Conservation (phyloP, 2,888 invertebrate genomes). For the Microctonus hyperodae region DNA sequence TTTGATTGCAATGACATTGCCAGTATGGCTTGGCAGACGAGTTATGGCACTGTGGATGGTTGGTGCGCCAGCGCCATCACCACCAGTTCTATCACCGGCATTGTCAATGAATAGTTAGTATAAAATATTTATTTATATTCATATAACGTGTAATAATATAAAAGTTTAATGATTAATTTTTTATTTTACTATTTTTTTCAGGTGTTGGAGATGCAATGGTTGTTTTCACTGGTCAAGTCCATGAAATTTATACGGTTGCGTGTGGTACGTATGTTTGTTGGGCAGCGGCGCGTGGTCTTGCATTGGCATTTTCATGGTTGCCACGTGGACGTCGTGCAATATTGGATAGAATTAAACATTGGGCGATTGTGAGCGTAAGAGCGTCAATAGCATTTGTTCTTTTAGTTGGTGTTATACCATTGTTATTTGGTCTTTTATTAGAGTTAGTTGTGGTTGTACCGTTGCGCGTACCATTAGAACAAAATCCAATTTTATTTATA, state of each 20-base stretch:
- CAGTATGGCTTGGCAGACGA: slow-evolving; percentile 88
- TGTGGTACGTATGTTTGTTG: slow-evolving; percentile 95
- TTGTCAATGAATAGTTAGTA: slow-evolving; percentile 50
- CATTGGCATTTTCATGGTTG: slow-evolving; percentile 85
- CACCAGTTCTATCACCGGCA: slow-evolving; percentile 55
- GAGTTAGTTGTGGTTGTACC: slow-evolving; percentile 94
- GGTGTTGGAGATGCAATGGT: slow-evolving; percentile 48
- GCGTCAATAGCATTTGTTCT: slow-evolving; percentile 78
- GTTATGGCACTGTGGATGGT: slow-evolving; percentile 88
- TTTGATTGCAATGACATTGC: slow-evolving; percentile 84
- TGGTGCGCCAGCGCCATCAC: slow-evolving; percentile 64
- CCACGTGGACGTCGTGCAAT: slow-evolving; percentile 87
- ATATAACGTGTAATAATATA: background rate
- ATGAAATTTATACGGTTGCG: slow-evolving; percentile 96
- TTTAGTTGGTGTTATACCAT: slow-evolving; percentile 87
- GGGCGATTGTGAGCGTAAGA: slow-evolving; percentile 78
- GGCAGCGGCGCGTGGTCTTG: slow-evolving; percentile 84
- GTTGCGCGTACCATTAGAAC: slow-evolving; percentile 87
- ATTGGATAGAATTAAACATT: slow-evolving; percentile 74
- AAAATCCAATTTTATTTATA: slow-evolving; percentile 87
- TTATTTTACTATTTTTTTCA: slow-evolving; percentile 22
- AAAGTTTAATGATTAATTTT: background rate
- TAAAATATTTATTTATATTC: background rate
- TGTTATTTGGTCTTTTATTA: slow-evolving; percentile 89
- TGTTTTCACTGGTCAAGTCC: slow-evolving; percentile 73